Evolutionary conservation across 2,113 vertebrate species (phyloP).

Genomic region (Malurus elegans): DNA sequence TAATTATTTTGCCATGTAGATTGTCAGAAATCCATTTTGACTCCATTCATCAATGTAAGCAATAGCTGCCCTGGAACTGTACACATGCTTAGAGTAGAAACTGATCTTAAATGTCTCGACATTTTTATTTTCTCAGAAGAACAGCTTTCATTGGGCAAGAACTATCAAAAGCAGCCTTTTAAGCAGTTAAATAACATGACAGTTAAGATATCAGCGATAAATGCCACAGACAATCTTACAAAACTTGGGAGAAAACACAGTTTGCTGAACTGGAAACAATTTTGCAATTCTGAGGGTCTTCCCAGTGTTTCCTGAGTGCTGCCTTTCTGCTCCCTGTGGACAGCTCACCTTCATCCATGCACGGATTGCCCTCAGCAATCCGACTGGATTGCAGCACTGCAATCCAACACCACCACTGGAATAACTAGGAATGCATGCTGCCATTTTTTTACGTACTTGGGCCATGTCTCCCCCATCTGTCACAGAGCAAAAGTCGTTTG

Average conservation of each 20-base stretch:
- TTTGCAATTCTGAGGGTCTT: not conserved
- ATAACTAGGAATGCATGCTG: accelerated
- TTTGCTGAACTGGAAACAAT: not conserved
- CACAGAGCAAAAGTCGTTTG: not conserved
- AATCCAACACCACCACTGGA: accelerated
- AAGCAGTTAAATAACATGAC: not conserved
- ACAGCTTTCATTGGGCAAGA: not conserved
- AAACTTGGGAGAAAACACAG: not conserved
- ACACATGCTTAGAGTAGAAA: not conserved
- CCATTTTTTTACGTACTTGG: accelerated
- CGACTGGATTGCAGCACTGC: not conserved
- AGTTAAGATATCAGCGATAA: not conserved
- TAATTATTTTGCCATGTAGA: not conserved
- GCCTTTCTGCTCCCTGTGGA: not conserved
- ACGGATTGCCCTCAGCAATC: not conserved
- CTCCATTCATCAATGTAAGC: not conserved
- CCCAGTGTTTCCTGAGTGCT: not conserved
- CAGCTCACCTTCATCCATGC: accelerated
- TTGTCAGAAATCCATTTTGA: not conserved
- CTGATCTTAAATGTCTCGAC: not conserved
- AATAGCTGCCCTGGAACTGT: not conserved
- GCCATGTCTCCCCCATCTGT: not conserved
- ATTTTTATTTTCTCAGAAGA: not conserved
- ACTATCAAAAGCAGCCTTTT: not conserved
- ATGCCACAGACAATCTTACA: not conserved